A percentile compares a stretch with the other conserved stretches of the same genome.
Evolutionary conservation across 2,113 vertebrate species (phyloP).

Genomic region (Tragelaphus imberbis): DNA sequence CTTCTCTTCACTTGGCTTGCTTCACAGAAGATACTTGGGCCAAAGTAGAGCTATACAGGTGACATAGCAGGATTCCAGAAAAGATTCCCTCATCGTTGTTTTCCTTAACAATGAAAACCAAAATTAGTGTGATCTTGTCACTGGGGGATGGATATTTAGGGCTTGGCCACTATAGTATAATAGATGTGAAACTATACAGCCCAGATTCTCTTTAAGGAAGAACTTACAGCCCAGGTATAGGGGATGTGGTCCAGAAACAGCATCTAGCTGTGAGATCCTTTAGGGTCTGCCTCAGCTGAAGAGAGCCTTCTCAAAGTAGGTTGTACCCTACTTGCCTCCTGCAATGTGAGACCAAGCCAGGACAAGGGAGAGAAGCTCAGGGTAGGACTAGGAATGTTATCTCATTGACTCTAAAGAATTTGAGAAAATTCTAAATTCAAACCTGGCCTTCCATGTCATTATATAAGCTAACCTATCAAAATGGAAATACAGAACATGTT

Average conservation of each 20-base stretch:
- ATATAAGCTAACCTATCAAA: background rate
- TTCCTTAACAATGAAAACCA: background rate
- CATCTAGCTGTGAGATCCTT: background rate
- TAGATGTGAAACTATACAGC: background rate
- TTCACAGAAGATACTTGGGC: background rate
- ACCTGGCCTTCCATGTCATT: background rate
- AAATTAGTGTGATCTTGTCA: background rate
- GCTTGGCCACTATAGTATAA: background rate
- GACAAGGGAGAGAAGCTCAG: background rate
- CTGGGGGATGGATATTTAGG: background rate
- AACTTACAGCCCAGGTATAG: background rate
- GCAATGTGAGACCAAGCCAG: background rate
- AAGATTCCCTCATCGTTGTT: background rate
- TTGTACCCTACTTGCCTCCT: background rate
- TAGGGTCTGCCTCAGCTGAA: background rate
- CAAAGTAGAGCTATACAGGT: background rate
- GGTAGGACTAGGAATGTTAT: background rate
- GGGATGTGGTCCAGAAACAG: background rate
- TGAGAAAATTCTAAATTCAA: background rate
- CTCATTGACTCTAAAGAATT: background rate
- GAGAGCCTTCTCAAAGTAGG: background rate
- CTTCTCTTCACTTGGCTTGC: background rate
- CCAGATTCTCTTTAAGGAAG: background rate
- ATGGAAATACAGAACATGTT: background rate
- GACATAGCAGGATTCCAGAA: background rate